Base-by-base conservation (phyloP, 2,888 invertebrate species). In the Sisyra terminalis region DNA sequence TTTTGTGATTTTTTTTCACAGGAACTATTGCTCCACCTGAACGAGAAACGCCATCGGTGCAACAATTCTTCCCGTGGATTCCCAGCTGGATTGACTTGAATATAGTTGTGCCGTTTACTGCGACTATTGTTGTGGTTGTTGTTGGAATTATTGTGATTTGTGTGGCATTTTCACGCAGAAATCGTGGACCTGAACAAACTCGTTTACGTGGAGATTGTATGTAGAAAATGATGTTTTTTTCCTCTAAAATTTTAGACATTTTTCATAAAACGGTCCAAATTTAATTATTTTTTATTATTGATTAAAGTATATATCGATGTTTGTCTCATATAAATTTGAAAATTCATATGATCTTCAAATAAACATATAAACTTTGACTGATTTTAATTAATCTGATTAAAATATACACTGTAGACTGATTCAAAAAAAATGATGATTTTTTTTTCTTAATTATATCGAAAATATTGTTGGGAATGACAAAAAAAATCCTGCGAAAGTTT, bases 81-180 rank as follows among this genome's bases (percentile, higher is more conserved):
- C 85, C 78, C 45, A 78, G 80, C 45, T 88, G 88, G 87, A 71
- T 89, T 49, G 87, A 89, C 58, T 76, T 89, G 46, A 87, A 90
- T 64, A 82, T 93, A 49, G 74, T 92, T 57, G 86, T 93, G 16
- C 92, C 92, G 0, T 79, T 90, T 50, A 75, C 86, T 54, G 89
- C 89, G 35, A 89, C 89, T 18, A 72, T 90, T 47, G 82, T 93
- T 53, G 89, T 93, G 50, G 80, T 90, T 59, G 74, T 89, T 54
- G 86, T 90, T 53, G 89, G 90, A 48, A 77, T 90, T 55, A 77
- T 88, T 55, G 89, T 93, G 56, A 83, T 89, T 61, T 89, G 89
- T 64, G 80, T 89, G 54, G 88, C 88, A 30, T 69, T 89, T 42
- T 83, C 87, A 42, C 72, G 88, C 57, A 72, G 87, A 61, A 69